Evolutionary conservation across 2,113 vertebrate genomes (phyloP).

Genomic region (Neolamprologus sp.): DNA sequence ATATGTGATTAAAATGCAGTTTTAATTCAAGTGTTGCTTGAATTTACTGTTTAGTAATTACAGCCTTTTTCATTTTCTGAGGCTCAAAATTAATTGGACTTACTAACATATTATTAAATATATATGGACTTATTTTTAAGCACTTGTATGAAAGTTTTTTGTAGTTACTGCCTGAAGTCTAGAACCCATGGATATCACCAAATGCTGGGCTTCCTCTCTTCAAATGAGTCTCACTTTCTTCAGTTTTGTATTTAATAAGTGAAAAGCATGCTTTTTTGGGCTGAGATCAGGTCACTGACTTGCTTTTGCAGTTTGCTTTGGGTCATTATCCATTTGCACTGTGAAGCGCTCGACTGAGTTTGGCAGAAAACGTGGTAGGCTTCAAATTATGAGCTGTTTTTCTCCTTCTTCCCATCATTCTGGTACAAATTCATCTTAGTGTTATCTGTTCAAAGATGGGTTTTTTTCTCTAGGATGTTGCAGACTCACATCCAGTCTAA

Average conservation of each 20-base stretch:
- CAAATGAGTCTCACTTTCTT: not conserved
- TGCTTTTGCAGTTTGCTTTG: not conserved
- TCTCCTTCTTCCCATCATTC: not conserved
- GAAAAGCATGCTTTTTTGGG: not conserved
- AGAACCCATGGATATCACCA: not conserved
- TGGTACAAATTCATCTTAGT: not conserved
- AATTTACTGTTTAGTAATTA: not conserved
- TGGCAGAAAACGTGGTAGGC: not conserved
- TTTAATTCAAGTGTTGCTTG: not conserved
- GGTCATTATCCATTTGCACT: not conserved
- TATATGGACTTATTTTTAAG: not conserved
- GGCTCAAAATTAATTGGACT: not conserved
- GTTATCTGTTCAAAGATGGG: not conserved
- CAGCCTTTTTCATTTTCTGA: not conserved
- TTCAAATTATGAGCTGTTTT: not conserved
- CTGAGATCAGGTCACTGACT: not conserved
- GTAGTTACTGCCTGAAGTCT: not conserved
- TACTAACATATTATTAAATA: not conserved
- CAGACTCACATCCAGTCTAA: not conserved
- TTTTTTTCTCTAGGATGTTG: fast-evolving
- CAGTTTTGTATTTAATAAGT: not conserved
- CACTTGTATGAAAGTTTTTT: not conserved
- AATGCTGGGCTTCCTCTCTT: not conserved
- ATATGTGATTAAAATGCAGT: not conserved
- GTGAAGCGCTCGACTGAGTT: not conserved